Evolutionary conservation across 2,113 vertebrate species (phyloP).

Genomic region (Willisornis vidua): DNA sequence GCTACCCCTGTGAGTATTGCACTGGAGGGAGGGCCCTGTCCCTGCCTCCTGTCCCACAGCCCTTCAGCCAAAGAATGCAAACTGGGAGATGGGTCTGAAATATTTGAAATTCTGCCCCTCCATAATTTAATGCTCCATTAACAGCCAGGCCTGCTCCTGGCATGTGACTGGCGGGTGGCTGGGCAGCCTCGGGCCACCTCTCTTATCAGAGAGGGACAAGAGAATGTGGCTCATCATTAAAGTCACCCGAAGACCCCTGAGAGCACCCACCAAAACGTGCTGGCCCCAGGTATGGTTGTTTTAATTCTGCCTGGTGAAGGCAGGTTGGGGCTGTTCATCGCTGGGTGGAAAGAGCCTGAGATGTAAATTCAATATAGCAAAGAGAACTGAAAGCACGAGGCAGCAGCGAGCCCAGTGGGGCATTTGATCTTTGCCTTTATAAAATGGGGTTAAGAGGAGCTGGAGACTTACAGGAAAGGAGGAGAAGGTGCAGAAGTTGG

Average conservation of each 20-base stretch:
- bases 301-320: background rate
- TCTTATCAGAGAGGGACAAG: background rate
- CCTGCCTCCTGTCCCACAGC: background rate
- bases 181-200: background rate
- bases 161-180: background rate
- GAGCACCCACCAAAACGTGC: background rate
- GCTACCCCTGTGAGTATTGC: accelerated
- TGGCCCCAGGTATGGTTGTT: background rate
- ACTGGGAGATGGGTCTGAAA: background rate
- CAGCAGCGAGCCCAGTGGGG: background rate
- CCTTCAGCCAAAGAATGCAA: background rate
- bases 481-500: background rate
- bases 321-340: background rate
- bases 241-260: background rate
- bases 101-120: background rate
- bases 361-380: background rate
- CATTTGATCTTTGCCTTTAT: background rate
- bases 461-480: background rate
- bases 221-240: background rate
- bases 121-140: background rate
- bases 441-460: accelerated
- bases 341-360: background rate
- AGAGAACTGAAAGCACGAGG: background rate
- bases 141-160: background rate
- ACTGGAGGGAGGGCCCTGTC: background rate